Base-by-base conservation (phyloP, 2,888 invertebrate species). In the Adelognathus sp. region DNA sequence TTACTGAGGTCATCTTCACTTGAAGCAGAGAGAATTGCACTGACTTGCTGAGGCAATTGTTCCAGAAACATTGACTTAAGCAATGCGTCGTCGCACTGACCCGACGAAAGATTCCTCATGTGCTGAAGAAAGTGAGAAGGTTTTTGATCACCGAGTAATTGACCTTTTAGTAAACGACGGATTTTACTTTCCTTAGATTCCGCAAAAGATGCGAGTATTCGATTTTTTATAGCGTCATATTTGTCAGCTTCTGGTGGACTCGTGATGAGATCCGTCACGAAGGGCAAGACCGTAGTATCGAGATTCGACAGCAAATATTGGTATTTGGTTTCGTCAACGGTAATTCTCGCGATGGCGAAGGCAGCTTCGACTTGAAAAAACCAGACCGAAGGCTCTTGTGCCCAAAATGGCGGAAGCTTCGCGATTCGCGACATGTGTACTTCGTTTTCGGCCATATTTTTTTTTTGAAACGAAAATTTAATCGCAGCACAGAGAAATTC, bases 31-130 rank as follows among this genome's bases (percentile, higher is more conserved):
- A 80, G 36, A 1, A 76, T 63, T 0, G 63, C 58, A 2, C 73
- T 64, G 0, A 67, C 64, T 36, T 64, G 52, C n/a, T 72, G 67
- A 0, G 79, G 76, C 1, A 80, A 16, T 1, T 63, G 69, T 1
- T 79, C 67, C 24, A 79, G 6, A 9, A 76, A 76, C 6, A 61
- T 4, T 2, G 66, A 50, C 4, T 36, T 27, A 0, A 75, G 41
- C 0, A 75, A 11, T 0, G 41, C n/a, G 7, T 75, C 67, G 4
- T 46, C 61, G 9, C 44, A 24, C 14, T 76, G 69, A 3, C 31
- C 50, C 1, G 16, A 27, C 1, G 73, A 46, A 0, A 73, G 31
- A 41, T 69, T 80, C 16, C 70, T 29, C 31, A 80, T 2, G 2
- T 41, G 33, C 7, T 66, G 70, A 1, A 79, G 61, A 7, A 70